phyloP scores from a whole-genome alignment of 2,888 invertebrate species.

The Xylocampa areola region DNA sequence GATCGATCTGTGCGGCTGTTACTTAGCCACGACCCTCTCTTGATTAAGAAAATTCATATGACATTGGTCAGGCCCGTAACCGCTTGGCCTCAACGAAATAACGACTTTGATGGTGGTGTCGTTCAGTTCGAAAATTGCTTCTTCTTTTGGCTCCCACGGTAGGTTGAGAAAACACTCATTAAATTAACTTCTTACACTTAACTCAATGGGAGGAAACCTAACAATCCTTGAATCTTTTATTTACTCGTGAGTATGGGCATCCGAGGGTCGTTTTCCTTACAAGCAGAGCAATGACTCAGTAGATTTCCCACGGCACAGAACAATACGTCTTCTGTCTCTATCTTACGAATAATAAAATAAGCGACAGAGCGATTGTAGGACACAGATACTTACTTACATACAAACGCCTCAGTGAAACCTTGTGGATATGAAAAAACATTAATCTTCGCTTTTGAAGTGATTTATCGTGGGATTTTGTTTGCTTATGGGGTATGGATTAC shows the following conservation, averaged over 20 bases:
- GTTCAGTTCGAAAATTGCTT: too few relatives aligned
- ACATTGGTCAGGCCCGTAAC: too few relatives aligned
- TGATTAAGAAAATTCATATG: too few relatives aligned
- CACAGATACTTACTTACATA: slow-evolving; percentile 16
- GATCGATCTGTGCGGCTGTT: too few relatives aligned
- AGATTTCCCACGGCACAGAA: slow-evolving; percentile 75
- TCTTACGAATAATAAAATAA: slow-evolving; percentile 46
- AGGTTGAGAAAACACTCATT: neutral
- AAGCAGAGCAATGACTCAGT: slow-evolving; percentile 71
- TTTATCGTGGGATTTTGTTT: slow-evolving; percentile 41
- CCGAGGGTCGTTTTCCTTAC: slow-evolving; percentile 57
- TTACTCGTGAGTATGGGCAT: slow-evolving; percentile 6
- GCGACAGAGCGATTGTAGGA: slow-evolving; percentile 48
- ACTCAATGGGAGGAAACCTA: slow-evolving; percentile 30
- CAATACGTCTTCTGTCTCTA: slow-evolving; percentile 65
- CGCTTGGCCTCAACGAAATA: too few relatives aligned
- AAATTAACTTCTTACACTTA: neutral
- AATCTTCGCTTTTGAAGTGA: slow-evolving; percentile 39
- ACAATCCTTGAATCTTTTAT: slow-evolving; percentile 23
- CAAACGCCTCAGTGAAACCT: slow-evolving; percentile 47
- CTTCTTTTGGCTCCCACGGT: too few relatives aligned
- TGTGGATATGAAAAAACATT: slow-evolving; percentile 37
- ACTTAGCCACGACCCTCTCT: too few relatives aligned
- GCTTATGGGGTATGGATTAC: slow-evolving; percentile 32
- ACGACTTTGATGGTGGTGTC: too few relatives aligned